Evolutionary conservation across 2,888 invertebrate species (phyloP).

Genomic region (Tridacna gigas): DNA sequence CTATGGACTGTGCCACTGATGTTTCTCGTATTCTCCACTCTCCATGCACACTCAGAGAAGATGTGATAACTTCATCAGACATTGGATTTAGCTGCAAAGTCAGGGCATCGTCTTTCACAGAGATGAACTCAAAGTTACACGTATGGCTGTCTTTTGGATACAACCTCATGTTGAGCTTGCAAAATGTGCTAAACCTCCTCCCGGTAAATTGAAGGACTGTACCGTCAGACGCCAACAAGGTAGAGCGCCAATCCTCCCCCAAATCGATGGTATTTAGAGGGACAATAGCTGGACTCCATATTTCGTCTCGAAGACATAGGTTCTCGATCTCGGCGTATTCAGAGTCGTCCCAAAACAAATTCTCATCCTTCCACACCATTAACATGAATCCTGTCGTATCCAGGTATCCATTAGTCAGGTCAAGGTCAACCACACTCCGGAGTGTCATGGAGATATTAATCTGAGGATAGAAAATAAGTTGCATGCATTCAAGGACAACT

Average conservation of each 20-base stretch:
- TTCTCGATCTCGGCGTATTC: background rate
- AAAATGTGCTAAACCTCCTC: background rate
- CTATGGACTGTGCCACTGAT: background rate
- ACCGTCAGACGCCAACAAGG: background rate
- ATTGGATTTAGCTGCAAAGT: background rate
- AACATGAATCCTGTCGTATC: conserved; percentile 1
- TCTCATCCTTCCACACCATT: background rate
- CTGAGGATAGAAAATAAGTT: background rate
- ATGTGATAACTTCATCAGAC: too few species aligned
- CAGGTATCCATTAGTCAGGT: conserved; percentile 6
- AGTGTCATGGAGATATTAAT: background rate
- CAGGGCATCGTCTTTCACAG: background rate
- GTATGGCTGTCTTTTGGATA: conserved; percentile 2
- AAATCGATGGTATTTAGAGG: background rate
- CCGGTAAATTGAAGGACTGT: background rate
- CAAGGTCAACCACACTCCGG: background rate
- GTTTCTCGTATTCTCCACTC: background rate
- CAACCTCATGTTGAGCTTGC: conserved; percentile 1
- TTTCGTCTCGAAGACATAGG: background rate
- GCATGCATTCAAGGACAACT: too few species aligned
- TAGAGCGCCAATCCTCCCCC: background rate
- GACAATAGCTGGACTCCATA: background rate
- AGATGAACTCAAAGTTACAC: conserved; percentile 10
- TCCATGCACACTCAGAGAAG: background rate
- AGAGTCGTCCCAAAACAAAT: background rate